Evolutionary conservation across 37 sponge, comb jelly and placozoan species (phyloP).

Genomic region (Oopsacas minuta): DNA sequence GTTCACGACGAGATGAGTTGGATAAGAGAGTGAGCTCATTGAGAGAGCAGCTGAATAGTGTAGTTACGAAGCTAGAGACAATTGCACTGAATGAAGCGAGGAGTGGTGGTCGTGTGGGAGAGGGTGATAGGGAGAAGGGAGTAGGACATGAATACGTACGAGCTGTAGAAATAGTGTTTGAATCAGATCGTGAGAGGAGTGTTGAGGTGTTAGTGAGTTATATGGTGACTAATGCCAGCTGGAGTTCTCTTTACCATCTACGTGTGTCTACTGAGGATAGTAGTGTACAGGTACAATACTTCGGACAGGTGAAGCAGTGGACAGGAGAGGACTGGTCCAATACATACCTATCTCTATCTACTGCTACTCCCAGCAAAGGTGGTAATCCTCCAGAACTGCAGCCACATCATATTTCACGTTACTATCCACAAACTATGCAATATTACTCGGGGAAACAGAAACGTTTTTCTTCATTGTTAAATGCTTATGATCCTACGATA

Average conservation of each 20-base stretch:
- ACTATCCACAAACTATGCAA: not conserved
- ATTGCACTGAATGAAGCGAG: not conserved
- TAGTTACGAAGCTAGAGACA: not conserved
- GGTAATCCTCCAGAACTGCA: not conserved
- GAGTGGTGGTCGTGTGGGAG: not conserved
- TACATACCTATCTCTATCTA: not conserved
- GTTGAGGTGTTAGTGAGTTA: slow-evolving; percentile 12
- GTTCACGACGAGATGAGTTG: not conserved
- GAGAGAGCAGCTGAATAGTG: not conserved
- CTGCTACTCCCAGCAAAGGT: slow-evolving; percentile 16
- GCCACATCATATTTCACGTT: not conserved
- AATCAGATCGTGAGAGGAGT: not conserved
- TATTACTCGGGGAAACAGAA: not conserved
- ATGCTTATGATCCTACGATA: not conserved
- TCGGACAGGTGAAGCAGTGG: slow-evolving; percentile 12
- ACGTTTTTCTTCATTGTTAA: not conserved
- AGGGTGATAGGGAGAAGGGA: not conserved
- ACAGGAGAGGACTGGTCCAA: not conserved
- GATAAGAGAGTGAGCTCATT: not conserved
- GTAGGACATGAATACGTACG: not conserved
- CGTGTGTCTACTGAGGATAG: not conserved
- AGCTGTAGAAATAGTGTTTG: not conserved
- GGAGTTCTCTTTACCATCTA: slow-evolving; percentile 11
- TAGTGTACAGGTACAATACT: slow-evolving; percentile 10
- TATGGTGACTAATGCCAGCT: not conserved